Conservation (phyloP, 1,140 invertebrate genomes). For the Pogonognathellus flavescens region DNA sequence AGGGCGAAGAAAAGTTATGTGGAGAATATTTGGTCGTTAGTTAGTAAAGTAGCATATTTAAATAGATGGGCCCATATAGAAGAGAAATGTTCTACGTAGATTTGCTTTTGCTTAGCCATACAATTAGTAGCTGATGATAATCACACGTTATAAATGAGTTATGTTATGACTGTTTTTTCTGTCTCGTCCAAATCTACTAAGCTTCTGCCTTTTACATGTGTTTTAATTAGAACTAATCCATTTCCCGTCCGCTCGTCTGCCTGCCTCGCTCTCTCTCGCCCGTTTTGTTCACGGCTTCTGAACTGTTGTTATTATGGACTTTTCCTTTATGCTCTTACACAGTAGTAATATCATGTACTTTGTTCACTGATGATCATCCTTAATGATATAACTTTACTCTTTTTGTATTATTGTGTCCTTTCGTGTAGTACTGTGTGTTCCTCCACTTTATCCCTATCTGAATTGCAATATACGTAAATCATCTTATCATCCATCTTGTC, state of each 20-base stretch:
- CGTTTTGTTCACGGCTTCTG: slow-evolving; percentile 3
- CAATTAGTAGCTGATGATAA: slow-evolving; percentile 31
- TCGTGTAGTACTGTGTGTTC: too few relatives aligned
- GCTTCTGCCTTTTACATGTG: neutral
- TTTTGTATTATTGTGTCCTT: too few relatives aligned
- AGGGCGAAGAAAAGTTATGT: too few relatives aligned
- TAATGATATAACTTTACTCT: too few relatives aligned
- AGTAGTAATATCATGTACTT: neutral
- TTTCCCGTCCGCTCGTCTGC: neutral
- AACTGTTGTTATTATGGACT: neutral
- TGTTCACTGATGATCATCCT: too few relatives aligned
- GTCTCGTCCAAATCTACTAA: neutral
- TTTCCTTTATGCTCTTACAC: neutral
- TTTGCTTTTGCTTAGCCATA: neutral
- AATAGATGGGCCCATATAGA: too few relatives aligned
- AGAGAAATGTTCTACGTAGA: too few relatives aligned
- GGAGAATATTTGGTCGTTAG: too few relatives aligned
- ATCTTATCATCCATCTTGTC: too few relatives aligned
- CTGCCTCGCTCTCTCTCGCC: neutral
- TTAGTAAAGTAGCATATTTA: too few relatives aligned
- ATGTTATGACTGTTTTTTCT: neutral
- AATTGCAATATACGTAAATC: too few relatives aligned
- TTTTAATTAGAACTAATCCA: slow-evolving; percentile 1
- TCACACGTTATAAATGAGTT: slow-evolving; percentile 37
- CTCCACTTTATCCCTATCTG: too few relatives aligned